A percentile compares a stretch with the other conserved stretches of the same genome.
Conservation (phyloP, 2,113 vertebrate species). For the Axis porcinus region DNA sequence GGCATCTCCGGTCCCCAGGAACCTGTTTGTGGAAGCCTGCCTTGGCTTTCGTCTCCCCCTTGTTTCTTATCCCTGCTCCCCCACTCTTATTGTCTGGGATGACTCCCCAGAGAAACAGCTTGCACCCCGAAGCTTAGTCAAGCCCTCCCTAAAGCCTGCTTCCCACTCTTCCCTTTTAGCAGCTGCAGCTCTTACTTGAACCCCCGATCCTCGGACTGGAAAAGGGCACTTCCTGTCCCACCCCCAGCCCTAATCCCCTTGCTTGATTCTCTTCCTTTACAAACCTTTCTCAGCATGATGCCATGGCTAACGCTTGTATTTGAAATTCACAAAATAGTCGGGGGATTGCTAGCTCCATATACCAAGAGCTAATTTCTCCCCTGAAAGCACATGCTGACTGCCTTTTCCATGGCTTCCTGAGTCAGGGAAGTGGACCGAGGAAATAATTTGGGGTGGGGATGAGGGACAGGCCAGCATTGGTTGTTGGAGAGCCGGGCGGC, state of each 20-base stretch:
- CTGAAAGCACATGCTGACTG: neutral
- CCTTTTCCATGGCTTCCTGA: neutral
- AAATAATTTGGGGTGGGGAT: neutral
- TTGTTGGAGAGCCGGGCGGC: neutral
- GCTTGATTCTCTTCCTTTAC: neutral
- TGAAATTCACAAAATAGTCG: neutral
- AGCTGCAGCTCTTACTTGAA: neutral
- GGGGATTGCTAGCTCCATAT: neutral
- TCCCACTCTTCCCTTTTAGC: neutral
- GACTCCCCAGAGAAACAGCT: neutral
- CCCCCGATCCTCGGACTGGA: neutral
- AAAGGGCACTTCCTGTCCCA: neutral
- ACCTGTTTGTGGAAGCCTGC: neutral
- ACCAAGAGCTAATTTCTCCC: neutral
- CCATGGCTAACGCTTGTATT: neutral
- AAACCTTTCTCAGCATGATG: neutral
- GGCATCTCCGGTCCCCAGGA: neutral
- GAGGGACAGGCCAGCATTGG: neutral
- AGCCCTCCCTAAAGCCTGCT: neutral
- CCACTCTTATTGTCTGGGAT: neutral
- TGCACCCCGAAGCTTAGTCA: neutral
- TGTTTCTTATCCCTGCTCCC: neutral
- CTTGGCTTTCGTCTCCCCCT: neutral
- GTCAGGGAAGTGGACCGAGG: neutral
- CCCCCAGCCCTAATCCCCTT: rapidly evolving